Conservation (phyloP, 2,113 vertebrate genomes). For the Saccopteryx bilineata region DNA sequence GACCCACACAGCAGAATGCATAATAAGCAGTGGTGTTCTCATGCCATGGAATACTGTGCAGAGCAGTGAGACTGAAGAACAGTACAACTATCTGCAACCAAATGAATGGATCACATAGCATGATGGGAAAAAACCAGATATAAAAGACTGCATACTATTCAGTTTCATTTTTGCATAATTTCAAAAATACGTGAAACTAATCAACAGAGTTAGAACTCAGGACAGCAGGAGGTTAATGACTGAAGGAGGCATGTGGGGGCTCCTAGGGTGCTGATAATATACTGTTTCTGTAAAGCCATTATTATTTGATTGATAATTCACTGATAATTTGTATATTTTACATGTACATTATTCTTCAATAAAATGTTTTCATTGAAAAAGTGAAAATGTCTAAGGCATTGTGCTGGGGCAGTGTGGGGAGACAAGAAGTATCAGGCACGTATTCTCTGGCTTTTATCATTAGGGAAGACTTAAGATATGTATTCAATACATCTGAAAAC, state of each 20-base stretch:
- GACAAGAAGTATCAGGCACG: not conserved
- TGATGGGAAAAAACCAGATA: not conserved
- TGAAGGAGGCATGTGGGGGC: accelerated
- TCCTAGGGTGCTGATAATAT: not conserved
- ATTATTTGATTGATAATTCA: not conserved
- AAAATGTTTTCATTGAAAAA: not conserved
- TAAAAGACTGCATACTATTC: not conserved
- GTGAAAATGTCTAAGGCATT: not conserved
- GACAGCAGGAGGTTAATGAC: not conserved
- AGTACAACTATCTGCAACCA: not conserved
- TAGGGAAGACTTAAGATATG: not conserved
- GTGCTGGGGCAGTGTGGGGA: not conserved
- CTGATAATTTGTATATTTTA: not conserved
- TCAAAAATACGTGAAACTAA: not conserved
- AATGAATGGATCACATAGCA: not conserved
- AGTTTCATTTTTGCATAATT: not conserved
- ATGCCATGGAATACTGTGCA: not conserved
- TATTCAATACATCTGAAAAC: not conserved
- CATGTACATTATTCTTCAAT: not conserved
- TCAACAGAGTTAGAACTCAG: not conserved
- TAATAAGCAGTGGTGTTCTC: not conserved
- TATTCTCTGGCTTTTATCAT: not conserved
- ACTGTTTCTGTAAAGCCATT: not conserved
- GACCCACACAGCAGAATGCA: not conserved
- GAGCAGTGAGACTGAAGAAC: not conserved